phyloP scores from a whole-genome alignment of 2,113 vertebrate genomes.

The Strix aluco region DNA sequence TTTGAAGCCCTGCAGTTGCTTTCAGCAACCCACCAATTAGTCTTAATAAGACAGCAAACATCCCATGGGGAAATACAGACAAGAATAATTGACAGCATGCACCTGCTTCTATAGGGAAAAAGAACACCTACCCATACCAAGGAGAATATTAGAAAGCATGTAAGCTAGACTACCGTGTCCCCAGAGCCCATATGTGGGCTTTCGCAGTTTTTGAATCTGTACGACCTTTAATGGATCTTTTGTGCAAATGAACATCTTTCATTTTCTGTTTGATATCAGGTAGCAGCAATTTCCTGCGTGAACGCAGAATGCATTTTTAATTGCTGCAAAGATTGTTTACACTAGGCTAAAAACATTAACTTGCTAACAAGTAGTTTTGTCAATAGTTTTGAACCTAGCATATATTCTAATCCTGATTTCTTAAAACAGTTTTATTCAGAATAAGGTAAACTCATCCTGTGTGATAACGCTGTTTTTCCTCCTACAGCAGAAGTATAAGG shows the following conservation, averaged over 20 bases:
- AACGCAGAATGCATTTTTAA: background rate
- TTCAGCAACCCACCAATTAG: background rate
- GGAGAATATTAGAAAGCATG: background rate
- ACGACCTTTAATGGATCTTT: background rate
- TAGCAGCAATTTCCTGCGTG: background rate
- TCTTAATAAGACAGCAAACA: background rate
- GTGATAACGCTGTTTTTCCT: background rate
- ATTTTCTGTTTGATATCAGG: background rate
- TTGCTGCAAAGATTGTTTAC: background rate
- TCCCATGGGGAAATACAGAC: background rate
- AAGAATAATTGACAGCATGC: conserved; percentile 12
- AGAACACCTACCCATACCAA: background rate
- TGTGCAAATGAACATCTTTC: background rate
- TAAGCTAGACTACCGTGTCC: background rate
- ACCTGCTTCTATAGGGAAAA: background rate
- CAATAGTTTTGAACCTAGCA: background rate
- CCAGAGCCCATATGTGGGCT: background rate
- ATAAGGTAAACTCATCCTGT: background rate
- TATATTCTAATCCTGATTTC: background rate
- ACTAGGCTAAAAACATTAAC: background rate
- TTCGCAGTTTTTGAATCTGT: background rate
- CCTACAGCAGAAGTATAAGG: background rate
- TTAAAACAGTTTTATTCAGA: background rate
- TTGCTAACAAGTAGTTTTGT: background rate
- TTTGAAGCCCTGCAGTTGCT: background rate